Base-by-base conservation (phyloP, 1,140 invertebrate genomes). In the Saccostrea cuccullata region DNA sequence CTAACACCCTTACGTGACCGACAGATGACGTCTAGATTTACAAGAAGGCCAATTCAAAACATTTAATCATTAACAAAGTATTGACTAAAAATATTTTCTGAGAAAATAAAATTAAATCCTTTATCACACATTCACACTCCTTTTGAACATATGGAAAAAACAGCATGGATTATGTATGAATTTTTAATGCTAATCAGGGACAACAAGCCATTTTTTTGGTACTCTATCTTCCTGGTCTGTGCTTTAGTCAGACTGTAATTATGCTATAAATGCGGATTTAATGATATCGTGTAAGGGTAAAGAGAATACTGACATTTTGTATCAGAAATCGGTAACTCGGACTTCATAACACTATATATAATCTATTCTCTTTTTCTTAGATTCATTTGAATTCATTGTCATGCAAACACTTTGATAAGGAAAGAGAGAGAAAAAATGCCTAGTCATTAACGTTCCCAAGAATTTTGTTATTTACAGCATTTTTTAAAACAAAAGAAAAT, bases 301-400 rank as follows among this genome's bases (percentile, higher is more conserved):
- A 20, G 70, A 77, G 70, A 77, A 23, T 26, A 5, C 70, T 77
- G 70, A 77, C 70, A 77, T 77, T 77, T 77, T 77, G 70, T 36
- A 30, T 13, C 13, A 36, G 70, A 77, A 77, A 77, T 77, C 70
- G 26, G 70, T 77, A 77, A 77, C 70, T 30, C 12, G 70, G 70
- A 77, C 70, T 36, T 26, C 70, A 30, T 77, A 77, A 30, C 70
- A 77, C 70, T 77, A 77, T 77, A 77, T 77, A 11, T 30, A 77
- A 36, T 36, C 30, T 12, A 17, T 64, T 64, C n/a, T n/a, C 17
- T 64, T n/a, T 64, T 64, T 13, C 15, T 26, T 30, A 15, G 26
- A 77, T 15, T 77, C 26, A 77, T 77, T 77, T 77, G 70, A 77
- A 77, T 77, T 77, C 70, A 77, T 77, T 30, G 26, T 15, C 23